These are phyloP conservation scores for Stegastes partitus DNA, from an alignment of 2,113 vertebrate genomes.

Conservation along the genomic window DNA sequence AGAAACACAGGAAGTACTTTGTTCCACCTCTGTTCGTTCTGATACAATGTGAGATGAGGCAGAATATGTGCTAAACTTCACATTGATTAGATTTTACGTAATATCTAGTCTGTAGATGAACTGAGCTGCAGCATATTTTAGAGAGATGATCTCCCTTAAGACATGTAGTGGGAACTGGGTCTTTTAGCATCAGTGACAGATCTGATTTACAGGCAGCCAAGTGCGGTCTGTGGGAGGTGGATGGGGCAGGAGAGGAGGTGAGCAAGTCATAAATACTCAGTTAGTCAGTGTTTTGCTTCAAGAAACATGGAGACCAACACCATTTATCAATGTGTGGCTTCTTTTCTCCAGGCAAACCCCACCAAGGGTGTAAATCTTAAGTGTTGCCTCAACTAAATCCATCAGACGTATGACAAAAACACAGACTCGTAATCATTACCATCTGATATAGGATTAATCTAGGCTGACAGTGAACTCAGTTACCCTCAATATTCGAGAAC, in stretches of 20 bases:
- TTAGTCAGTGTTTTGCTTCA: constrained; percentile 56
- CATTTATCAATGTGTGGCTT: constrained; percentile 64
- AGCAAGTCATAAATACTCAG: constrained; percentile 68
- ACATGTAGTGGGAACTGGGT: constrained; percentile 31
- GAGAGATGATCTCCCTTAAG: constrained; percentile 42
- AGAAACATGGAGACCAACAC: constrained; percentile 40
- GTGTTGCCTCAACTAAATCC: constrained; percentile 31
- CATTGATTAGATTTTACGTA: constrained; percentile 21
- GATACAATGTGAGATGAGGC: constrained; percentile 11
- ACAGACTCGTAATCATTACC: constrained; percentile 51
- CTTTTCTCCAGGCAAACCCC: constrained; percentile 52
- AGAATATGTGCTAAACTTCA: constrained; percentile 23
- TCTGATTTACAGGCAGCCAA: constrained; percentile 67
- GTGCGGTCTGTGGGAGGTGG: constrained; percentile 56
- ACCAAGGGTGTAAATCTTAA: constrained; percentile 55
- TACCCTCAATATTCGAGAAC: constrained; percentile 11
- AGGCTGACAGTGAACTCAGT: constrained; percentile 6
- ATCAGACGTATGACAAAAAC: constrained; percentile 22
- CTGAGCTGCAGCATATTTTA: constrained; percentile 28
- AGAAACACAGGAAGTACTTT: constrained; percentile 26
- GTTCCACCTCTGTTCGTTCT: constrained; percentile 1
- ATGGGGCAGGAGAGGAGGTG: constrained; percentile 52
- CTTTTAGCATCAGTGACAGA: constrained; percentile 55
- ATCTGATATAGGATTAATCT: constrained; percentile 25
- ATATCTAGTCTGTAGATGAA: constrained; percentile 25